Percentiles rank a stretch among this genome's conserved stretches.
Conservation (phyloP, 2,888 invertebrate species). For the Adela reaumurella region DNA sequence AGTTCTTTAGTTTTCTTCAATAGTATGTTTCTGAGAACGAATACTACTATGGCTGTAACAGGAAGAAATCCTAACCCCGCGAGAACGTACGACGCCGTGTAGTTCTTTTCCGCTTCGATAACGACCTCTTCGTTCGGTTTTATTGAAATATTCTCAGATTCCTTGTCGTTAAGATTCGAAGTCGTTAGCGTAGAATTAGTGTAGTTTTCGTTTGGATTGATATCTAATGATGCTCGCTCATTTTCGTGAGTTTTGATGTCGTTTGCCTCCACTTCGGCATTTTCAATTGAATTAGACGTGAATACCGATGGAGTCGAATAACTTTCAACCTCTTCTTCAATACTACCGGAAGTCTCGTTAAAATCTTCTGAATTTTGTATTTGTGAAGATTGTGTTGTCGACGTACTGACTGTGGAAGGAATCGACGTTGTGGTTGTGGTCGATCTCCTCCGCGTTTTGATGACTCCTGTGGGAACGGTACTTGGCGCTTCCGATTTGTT, state of each 20-base stretch:
- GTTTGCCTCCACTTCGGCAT: too few species aligned
- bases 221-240: too few species aligned
- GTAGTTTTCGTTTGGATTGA: background rate
- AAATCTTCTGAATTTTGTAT: background rate
- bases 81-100: conserved; percentile 58
- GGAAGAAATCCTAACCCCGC: conserved; percentile 60
- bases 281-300: too few species aligned
- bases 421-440: background rate
- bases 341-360: background rate
- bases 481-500: background rate
- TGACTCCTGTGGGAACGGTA: background rate
- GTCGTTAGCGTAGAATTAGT: background rate
- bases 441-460: background rate
- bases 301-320: background rate
- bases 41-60: conserved; percentile 53
- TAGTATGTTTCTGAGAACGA: conserved; percentile 52
- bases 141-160: conserved; percentile 26
- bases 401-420: background rate
- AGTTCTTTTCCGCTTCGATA: conserved; percentile 56
- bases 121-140: conserved; percentile 49
- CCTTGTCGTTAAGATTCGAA: conserved; percentile 17
- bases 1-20: conserved; percentile 53
- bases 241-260: too few species aligned
- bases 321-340: background rate
- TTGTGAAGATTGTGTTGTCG: background rate